Conservation (phyloP, 2,888 invertebrate species). For the Acrocyrtus sp. region DNA sequence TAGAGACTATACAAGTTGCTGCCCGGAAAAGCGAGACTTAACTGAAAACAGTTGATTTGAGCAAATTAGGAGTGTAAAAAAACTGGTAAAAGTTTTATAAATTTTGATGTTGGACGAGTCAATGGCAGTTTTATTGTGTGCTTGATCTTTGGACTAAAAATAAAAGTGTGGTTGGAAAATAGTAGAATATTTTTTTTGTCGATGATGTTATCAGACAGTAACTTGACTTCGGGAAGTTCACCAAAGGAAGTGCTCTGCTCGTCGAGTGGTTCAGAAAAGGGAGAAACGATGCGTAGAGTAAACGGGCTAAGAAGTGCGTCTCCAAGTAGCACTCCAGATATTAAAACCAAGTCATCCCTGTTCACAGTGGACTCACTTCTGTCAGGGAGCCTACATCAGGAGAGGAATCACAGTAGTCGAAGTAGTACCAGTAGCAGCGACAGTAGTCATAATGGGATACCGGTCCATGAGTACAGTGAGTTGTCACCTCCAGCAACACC, state of each 20-base stretch:
- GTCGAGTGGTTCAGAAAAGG: conserved; percentile 25
- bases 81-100: neutral
- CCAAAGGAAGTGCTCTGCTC: conserved; percentile 47
- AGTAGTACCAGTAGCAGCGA: conserved; percentile 31
- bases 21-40: neutral
- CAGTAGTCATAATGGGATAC: conserved; percentile 41
- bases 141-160: neutral
- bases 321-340: conserved; percentile 13
- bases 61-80: neutral
- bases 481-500: conserved; percentile 64
- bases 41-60: neutral
- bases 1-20: neutral
- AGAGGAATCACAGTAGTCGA: conserved; percentile 21
- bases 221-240: conserved; percentile 52
- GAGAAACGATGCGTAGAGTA: conserved; percentile 33
- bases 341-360: conserved; percentile 58
- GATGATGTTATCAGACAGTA: conserved; percentile 60
- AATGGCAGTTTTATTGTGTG: neutral
- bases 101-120: neutral
- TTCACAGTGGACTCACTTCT: conserved; percentile 63
- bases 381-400: conserved; percentile 31
- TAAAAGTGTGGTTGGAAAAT: neutral
- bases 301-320: conserved; percentile 19
- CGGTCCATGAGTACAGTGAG: conserved; percentile 61
- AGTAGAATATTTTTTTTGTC: neutral